A percentile compares a stretch with the other conserved stretches of the same genome.
Conservation (phyloP, 2,888 invertebrate species). For the Desoria tigrina region DNA sequence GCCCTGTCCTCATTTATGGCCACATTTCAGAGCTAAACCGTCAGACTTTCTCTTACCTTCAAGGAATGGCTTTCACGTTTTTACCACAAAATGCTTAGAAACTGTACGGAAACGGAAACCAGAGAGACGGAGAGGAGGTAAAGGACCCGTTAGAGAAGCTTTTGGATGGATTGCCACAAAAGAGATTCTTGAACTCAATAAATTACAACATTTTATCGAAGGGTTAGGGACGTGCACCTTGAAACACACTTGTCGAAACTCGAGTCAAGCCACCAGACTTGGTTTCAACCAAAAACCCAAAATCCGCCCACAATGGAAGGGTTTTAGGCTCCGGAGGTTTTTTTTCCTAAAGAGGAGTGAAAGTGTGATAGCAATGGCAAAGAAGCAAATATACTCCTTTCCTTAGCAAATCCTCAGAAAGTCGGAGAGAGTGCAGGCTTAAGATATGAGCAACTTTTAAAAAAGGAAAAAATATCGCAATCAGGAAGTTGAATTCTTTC, state of each 20-base stretch:
- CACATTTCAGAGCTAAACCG: too few species aligned
- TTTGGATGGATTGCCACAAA: background rate
- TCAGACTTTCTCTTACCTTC: too few species aligned
- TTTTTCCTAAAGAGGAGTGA: slow-evolving; percentile 8
- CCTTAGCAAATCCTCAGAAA: slow-evolving; percentile 1
- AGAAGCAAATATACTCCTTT: slow-evolving; percentile 4
- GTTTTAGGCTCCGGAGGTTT: slow-evolving; percentile 3
- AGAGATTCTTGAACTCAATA: slow-evolving; percentile 30
- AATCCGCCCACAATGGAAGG: slow-evolving; percentile 26
- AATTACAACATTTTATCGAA: slow-evolving; percentile 43
- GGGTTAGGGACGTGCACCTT: slow-evolving; percentile 37
- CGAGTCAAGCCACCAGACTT: background rate
- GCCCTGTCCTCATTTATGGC: too few species aligned
- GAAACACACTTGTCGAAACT: slow-evolving; percentile 32
- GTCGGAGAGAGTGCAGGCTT: slow-evolving; percentile 17
- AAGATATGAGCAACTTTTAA: slow-evolving; percentile 28
- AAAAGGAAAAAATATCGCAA: slow-evolving; percentile 21
- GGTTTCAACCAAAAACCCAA: background rate
- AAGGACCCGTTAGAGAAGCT: background rate
- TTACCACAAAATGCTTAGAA: too few species aligned
- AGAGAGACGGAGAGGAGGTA: background rate
- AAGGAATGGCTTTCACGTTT: too few species aligned
- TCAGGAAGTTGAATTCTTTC: slow-evolving; percentile 16
- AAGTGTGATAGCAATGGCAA: background rate
- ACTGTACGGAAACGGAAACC: background rate